Evolutionary conservation across 1,140 invertebrate species (phyloP).

Genomic region (Mactra quadrangularis): DNA sequence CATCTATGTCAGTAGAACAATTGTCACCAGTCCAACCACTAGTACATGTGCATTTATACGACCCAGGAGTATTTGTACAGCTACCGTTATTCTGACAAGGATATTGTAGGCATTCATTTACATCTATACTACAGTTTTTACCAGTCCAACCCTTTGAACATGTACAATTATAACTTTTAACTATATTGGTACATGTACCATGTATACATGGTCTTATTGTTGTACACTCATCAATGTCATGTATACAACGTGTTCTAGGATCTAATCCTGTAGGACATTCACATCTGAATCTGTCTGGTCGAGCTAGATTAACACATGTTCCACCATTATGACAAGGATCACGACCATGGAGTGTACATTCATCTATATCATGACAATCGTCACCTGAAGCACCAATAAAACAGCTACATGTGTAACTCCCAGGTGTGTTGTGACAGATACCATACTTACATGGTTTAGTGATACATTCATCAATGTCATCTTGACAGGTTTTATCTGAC

Average conservation of each 20-base stretch:
- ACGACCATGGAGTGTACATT: not conserved
- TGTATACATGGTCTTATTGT: no score
- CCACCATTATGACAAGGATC: not conserved
- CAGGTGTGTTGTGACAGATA: not conserved
- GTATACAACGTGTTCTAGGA: not conserved
- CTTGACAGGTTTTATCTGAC: not conserved
- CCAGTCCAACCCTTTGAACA: not conserved
- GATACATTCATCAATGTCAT: constrained; percentile 7
- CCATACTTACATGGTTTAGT: not conserved
- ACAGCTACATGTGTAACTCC: not conserved
- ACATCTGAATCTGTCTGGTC: constrained; percentile 33
- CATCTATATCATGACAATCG: constrained; percentile 2
- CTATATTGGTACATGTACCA: no score
- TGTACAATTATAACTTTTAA: not conserved
- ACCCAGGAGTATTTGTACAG: no score
- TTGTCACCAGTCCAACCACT: constrained; percentile 38
- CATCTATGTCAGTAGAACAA: constrained; percentile 55
- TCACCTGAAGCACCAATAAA: not conserved
- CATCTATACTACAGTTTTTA: not conserved
- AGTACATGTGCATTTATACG: no score
- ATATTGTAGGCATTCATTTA: not conserved
- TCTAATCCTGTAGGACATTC: constrained; percentile 37
- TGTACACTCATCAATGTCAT: not conserved
- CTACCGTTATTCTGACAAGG: no score
- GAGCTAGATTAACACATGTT: not conserved